phyloP scores from a whole-genome alignment of 2,113 vertebrate genomes.

The Coreoperca whiteheadi region DNA sequence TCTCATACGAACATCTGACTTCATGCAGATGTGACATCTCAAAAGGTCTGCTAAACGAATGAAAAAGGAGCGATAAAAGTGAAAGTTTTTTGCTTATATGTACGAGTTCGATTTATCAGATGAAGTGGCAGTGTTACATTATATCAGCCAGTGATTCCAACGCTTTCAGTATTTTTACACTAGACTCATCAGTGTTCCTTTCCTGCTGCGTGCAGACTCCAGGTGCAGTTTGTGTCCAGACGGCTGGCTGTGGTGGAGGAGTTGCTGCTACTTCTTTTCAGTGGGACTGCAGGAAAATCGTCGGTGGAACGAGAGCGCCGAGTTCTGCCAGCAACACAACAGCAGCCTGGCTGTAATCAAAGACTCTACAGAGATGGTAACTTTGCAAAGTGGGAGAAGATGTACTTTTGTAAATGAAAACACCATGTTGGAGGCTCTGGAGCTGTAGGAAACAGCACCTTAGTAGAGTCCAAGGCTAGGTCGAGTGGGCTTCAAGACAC shows the following conservation, averaged over 20 bases:
- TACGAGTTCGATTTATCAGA: no score
- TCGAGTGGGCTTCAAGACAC: no score
- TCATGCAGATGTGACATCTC: neutral
- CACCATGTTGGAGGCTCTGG: neutral
- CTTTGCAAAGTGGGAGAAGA: neutral
- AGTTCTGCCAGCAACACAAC: constrained; percentile 51
- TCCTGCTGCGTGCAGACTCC: constrained; percentile 43
- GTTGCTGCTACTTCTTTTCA: constrained; percentile 65
- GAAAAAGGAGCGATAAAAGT: no score
- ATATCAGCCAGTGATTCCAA: no score
- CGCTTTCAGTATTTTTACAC: no score
- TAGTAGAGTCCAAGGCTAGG: neutral
- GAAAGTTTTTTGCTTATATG: no score
- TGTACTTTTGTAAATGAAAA: neutral
- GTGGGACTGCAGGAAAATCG: constrained; percentile 27
- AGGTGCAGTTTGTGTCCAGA: constrained; percentile 55
- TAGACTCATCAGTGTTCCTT: neutral
- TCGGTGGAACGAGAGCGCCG: constrained; percentile 1
- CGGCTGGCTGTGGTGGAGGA: constrained; percentile 57
- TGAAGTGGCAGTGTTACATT: no score
- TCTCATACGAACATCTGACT: neutral
- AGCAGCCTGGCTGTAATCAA: constrained; percentile 61
- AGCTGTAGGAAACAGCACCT: neutral
- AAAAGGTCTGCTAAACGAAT: no score
- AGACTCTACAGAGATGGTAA: constrained; percentile 68